Conservation (phyloP, 1,140 invertebrate species). For the Drosophila melanica region DNA sequence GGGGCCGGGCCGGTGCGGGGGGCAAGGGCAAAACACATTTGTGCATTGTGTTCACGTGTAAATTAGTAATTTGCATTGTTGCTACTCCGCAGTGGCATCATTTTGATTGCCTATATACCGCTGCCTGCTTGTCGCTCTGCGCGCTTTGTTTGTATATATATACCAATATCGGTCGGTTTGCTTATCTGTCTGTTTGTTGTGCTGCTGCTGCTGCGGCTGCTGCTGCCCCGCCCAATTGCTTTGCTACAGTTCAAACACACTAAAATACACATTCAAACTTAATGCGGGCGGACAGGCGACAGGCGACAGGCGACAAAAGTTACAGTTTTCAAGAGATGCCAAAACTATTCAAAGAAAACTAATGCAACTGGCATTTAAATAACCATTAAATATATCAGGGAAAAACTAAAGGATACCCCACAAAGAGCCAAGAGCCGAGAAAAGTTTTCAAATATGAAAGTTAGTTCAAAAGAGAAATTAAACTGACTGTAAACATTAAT, state of each 20-base stretch:
- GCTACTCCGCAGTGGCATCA: conserved; percentile 29
- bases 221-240: conserved; percentile 23
- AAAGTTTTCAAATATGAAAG: too few species aligned
- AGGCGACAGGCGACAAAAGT: conserved; percentile 10
- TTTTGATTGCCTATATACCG: conserved; percentile 44
- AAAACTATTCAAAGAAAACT: not conserved
- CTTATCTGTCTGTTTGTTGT: conserved; percentile 26
- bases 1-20: too few species aligned
- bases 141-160: conserved; percentile 4
- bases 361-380: not conserved
- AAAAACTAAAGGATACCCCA: too few species aligned
- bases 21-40: conserved; percentile 18
- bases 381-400: too few species aligned
- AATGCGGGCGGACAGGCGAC: conserved; percentile 12
- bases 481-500: too few species aligned
- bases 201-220: too few species aligned
- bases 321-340: not conserved
- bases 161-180: conserved; percentile 10
- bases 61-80: conserved; percentile 73
- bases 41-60: conserved; percentile 56
- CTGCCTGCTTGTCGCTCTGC: conserved; percentile 4
- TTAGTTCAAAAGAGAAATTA: too few species aligned
- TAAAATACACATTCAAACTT: not conserved
- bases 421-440: too few species aligned
- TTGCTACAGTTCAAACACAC: conserved; percentile 1